Evolutionary conservation across 2,113 vertebrate species (phyloP), one percentile per base, ranked within the genome.

Genomic region (Vicugna pacos): DNA sequence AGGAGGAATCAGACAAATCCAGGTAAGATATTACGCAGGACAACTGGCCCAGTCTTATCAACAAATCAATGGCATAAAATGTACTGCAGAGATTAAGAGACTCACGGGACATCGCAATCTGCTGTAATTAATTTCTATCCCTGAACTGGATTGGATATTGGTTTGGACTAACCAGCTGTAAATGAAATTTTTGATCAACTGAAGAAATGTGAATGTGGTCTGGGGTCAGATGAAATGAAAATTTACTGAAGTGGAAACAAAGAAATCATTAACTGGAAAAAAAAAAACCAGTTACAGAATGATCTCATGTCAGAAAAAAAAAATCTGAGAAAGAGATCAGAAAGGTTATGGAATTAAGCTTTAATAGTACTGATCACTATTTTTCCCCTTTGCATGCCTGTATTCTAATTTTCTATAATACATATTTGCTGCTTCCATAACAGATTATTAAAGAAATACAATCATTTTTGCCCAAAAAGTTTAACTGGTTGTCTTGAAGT

Each of bases 401-500:
- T 80, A 58, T 88, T 93, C 62, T 70, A 52, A 77, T 76, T 83
- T 93, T 92, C 50, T 76, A 69, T 10, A 35, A 81, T 38, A 82
- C 19, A 56, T 52, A 83, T 42, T 60, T 89, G 19, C 52, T 89
- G n/a, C 20, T 77, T 77, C 62, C 52, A 42, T 13, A 76, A 58
- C 52, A 75, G 67, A 20, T 58, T 76, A 77, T 95, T 95, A 89
- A 67, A 38, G 42, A 76, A 89, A 93, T n/a, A 75, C 11, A 93
- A 76, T 76, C 12, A 38, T 60, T 69, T 60, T 50, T 69, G 26
- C 54, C 15, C 17, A 32, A n/a, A 90, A 90, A 69, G 17, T 48
- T 76, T 46, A 72, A 60, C 58, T 64, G 5, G 10, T 26, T 84
- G 60, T 92, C 77, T 89, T 89, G 6, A 96, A 69, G 42, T 65